These are phyloP conservation scores for Anolis carolinensis DNA, from an alignment of 2,113 vertebrate species.

Conservation along the genomic window DNA sequence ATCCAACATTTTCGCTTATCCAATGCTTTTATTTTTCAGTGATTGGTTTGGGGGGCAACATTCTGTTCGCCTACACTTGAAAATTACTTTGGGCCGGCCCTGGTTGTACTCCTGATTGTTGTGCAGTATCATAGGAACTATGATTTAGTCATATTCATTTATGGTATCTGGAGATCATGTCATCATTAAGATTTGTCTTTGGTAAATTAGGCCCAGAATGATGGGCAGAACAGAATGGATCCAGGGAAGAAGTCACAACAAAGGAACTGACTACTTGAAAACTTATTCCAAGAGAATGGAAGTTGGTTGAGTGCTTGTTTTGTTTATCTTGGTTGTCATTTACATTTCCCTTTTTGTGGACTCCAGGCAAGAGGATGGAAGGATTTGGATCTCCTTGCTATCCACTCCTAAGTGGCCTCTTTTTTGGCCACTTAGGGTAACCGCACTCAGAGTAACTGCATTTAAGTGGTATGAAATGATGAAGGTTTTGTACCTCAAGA, in stretches of 20 bases:
- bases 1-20: no score
- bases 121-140: not conserved
- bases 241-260: not conserved
- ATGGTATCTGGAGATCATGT: not conserved
- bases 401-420: not conserved
- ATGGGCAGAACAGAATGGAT: not conserved
- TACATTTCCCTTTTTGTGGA: not conserved
- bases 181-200: not conserved
- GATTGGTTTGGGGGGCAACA: no score
- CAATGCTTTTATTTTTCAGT: no score
- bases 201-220: no score
- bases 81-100: no score
- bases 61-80: no score
- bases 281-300: not conserved
- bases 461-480: not conserved
- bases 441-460: not conserved
- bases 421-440: not conserved
- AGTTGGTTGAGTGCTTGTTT: not conserved
- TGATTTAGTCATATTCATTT: not conserved
- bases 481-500: not conserved
- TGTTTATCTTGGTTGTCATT: not conserved
- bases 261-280: not conserved
- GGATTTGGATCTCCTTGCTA: not conserved
- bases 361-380: not conserved
- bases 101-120: not conserved